These are phyloP conservation scores for Petrolisthes manimaculis DNA, from an alignment of 2,888 invertebrate species.

Conservation along the genomic window DNA sequence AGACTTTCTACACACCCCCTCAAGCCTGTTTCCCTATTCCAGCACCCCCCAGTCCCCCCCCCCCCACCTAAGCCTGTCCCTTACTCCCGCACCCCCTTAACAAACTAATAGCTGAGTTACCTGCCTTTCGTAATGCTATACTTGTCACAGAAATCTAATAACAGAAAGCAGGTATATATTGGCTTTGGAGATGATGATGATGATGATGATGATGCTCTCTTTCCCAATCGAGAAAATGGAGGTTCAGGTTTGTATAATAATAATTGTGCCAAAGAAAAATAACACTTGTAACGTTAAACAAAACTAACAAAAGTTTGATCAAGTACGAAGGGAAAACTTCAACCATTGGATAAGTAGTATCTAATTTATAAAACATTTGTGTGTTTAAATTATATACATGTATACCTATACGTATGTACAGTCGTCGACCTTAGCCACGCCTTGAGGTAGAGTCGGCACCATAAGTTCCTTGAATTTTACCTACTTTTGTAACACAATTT, in stretches of 20 bases:
- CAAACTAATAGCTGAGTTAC: not conserved
- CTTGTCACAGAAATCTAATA: not conserved
- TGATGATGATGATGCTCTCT: not conserved
- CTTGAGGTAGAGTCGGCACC: not conserved
- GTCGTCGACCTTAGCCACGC: not conserved
- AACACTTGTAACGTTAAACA: not conserved
- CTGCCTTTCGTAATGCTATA: not conserved
- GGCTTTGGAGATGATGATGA: not conserved
- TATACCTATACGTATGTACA: not conserved
- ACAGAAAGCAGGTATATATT: not conserved
- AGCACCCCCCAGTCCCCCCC: too few relatives aligned
- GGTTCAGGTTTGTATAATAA: not conserved
- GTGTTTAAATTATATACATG: not conserved
- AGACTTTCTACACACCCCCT: too few relatives aligned
- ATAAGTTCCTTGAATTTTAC: too few relatives aligned
- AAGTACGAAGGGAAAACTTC: not conserved
- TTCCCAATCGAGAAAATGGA: not conserved
- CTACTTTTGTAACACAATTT: too few relatives aligned
- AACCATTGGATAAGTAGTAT: not conserved
- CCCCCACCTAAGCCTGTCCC: too few relatives aligned
- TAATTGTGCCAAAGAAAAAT: not conserved
- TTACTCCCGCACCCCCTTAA: too few relatives aligned
- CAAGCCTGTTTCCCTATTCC: too few relatives aligned
- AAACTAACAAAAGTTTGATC: not conserved
- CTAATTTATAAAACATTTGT: not conserved